Base-by-base conservation (phyloP, 2,888 invertebrate species). In the Tridacna gigas region DNA sequence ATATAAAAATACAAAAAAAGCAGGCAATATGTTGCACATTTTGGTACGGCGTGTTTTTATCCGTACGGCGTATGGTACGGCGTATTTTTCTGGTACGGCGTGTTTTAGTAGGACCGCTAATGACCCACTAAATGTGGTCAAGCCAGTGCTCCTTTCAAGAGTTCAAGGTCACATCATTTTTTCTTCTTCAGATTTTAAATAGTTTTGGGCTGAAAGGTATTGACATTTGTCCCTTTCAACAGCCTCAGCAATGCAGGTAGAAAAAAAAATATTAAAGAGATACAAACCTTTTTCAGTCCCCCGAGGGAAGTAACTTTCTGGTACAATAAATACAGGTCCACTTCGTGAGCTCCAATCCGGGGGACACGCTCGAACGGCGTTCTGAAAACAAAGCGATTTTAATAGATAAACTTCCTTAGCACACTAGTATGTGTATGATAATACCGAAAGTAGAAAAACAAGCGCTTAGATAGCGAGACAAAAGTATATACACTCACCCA, bases 301-400 rank as follows among this genome's bases (percentile, higher is more conserved):
- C 99, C 99, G 92, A 97, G 96, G 88, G 97, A 97, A 91, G 97
- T 98, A 76, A 99, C 99, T 94, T 98, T 96, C 92, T 97, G 97
- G 95, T 99, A 99, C 90, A 99, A 96, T 86, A 97, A 96, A 95
- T 97, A 98, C 90, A 99, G 96, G 96, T 99, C 99, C 93, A 99
- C 96, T 95, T 97, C 97, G 93, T 97, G 96, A 81, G 99, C 98
- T 96, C 97, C 98, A 86, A 99, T 97, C 94, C 97, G 96, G 3
- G 97, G 97, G 48, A 96, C 95, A 92, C 97, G 97, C 95, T 96
- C 96, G 96, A 96, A 96, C 91, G 96, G 95, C 90, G 96, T 96
- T 90, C 97, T 97, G 95, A 84, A 95, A 95, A 80, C 75, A 63
- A 63, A 63, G 63, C 63, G 63, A 63, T 63, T 7, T 63, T 63